Percentiles rank a stretch among this genome's conserved stretches.
phyloP scores from a whole-genome alignment of 2,888 invertebrate genomes.

The Trilocha varians region DNA sequence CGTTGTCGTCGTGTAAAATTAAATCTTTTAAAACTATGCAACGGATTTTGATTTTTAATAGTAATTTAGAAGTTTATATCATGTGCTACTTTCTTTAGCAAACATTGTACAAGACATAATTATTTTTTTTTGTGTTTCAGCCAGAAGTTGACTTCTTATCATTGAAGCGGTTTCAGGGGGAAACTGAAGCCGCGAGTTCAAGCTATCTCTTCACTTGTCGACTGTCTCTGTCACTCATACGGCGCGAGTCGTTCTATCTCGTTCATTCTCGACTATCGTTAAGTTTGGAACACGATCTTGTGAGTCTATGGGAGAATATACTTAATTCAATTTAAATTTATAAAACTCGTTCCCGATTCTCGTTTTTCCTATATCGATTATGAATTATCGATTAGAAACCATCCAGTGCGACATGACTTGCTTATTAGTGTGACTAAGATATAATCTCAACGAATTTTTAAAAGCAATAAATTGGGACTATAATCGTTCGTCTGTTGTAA shows the following conservation, averaged over 20 bases:
- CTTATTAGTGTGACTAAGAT: neutral
- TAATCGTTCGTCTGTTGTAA: slow-evolving; percentile 8
- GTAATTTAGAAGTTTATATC: no score
- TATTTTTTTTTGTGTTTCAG: neutral
- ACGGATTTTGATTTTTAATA: no score
- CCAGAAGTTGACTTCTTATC: slow-evolving; percentile 36
- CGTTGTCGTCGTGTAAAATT: no score
- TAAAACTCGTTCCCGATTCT: slow-evolving; percentile 36
- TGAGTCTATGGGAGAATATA: slow-evolving; percentile 17
- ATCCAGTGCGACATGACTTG: slow-evolving; percentile 62
- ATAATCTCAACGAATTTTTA: slow-evolving; percentile 49
- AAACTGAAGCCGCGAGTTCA: slow-evolving; percentile 27
- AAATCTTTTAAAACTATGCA: no score
- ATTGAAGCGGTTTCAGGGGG: slow-evolving; percentile 34
- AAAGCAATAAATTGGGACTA: slow-evolving; percentile 47
- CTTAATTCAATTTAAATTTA: slow-evolving; percentile 6
- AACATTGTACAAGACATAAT: no score
- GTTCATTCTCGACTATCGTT: slow-evolving; percentile 45
- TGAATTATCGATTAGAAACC: slow-evolving; percentile 29
- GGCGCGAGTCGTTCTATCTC: slow-evolving; percentile 45
- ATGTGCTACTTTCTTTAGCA: no score
- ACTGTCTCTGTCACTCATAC: slow-evolving; percentile 59
- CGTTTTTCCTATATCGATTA: slow-evolving; percentile 21
- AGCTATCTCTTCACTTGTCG: slow-evolving; percentile 44
- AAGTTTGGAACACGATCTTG: slow-evolving; percentile 28